These are phyloP conservation scores for Scaptomyza hsui DNA, from an alignment of 1,140 invertebrate genomes.

Conservation along the genomic window DNA sequence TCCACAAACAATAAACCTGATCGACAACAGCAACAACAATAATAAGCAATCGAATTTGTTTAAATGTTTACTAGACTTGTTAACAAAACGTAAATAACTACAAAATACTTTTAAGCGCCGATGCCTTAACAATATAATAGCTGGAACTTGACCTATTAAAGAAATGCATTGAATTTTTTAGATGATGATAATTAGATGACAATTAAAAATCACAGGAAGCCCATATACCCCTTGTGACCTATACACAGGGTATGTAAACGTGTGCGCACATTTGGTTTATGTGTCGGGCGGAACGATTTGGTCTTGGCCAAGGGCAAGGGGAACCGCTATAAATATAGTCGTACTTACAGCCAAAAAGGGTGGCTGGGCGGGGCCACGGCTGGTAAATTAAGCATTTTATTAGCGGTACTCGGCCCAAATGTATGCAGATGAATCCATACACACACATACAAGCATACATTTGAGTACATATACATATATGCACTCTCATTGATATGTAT, in stretches of 20 bases:
- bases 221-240: constrained; percentile 7
- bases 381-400: constrained; percentile 81
- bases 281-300: constrained; percentile 15
- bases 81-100: background rate
- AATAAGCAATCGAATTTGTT: constrained; percentile 21
- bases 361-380: constrained; percentile 4
- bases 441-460: background rate
- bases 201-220: too few relatives aligned
- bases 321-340: constrained; percentile 15
- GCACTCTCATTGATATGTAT: constrained; percentile 19
- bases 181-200: too few relatives aligned
- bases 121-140: background rate
- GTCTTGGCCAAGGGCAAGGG: constrained; percentile 20
- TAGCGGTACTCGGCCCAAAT: constrained; percentile 56
- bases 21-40: constrained; percentile 22
- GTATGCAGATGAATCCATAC: constrained; percentile 19
- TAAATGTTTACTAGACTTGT: background rate
- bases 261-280: constrained; percentile 35
- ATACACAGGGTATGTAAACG: constrained; percentile 9
- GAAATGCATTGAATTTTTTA: too few relatives aligned
- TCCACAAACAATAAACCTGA: constrained; percentile 49
- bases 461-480: background rate
- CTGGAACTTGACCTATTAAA: too few relatives aligned
- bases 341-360: constrained; percentile 2
- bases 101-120: background rate